These are phyloP conservation scores for Abscondita cerata DNA, from an alignment of 2,888 invertebrate species.

Conservation along the genomic window DNA sequence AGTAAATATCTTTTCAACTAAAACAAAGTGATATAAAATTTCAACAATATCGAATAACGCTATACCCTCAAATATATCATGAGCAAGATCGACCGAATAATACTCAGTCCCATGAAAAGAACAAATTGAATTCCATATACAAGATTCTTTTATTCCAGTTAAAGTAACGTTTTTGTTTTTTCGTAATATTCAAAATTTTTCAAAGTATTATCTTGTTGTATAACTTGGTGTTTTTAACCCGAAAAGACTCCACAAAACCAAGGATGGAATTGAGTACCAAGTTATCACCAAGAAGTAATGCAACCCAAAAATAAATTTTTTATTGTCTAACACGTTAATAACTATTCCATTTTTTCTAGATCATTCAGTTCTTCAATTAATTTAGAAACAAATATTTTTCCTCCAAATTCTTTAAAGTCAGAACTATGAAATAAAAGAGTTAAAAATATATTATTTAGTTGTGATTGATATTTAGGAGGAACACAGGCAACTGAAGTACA, in stretches of 20 bases:
- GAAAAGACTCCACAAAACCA: too few relatives aligned
- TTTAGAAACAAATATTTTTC: slow-evolving; percentile 3
- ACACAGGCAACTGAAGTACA: slow-evolving; percentile 15
- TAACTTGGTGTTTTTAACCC: slow-evolving; percentile 29
- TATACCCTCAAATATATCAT: slow-evolving; percentile 7
- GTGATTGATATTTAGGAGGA: slow-evolving; percentile 5
- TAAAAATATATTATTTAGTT: slow-evolving; percentile 15
- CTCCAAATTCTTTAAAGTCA: slow-evolving; percentile 8
- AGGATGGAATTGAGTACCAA: too few relatives aligned
- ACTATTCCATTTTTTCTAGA: slow-evolving; percentile 11
- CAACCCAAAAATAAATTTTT: slow-evolving; percentile 29
- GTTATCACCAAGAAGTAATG: slow-evolving; percentile 37
- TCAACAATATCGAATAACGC: slow-evolving; percentile 2
- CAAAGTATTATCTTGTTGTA: slow-evolving; percentile 6
- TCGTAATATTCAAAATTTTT: background rate
- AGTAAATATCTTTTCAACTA: background rate
- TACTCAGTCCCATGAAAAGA: background rate
- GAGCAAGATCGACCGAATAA: background rate
- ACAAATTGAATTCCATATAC: slow-evolving; percentile 11
- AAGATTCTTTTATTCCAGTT: slow-evolving; percentile 32
- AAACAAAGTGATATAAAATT: background rate
- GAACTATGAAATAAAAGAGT: slow-evolving; percentile 1
- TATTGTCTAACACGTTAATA: background rate
- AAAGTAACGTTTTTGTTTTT: slow-evolving; percentile 10
- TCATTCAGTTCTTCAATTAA: slow-evolving; percentile 8